Evolutionary conservation across 2,113 vertebrate genomes (phyloP).

Genomic region (Pygoscelis adeliae): DNA sequence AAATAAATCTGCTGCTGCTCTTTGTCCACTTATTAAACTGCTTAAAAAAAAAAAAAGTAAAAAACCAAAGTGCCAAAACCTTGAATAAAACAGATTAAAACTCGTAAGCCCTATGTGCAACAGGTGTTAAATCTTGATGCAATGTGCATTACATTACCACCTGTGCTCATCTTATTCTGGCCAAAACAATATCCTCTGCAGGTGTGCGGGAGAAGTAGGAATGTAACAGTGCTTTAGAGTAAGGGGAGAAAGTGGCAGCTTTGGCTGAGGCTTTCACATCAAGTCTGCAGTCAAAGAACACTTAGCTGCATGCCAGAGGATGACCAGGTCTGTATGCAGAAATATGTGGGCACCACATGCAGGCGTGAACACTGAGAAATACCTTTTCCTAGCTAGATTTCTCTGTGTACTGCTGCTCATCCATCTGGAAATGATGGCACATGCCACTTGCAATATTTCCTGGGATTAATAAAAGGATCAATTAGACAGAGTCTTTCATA

Average conservation of each 20-base stretch:
- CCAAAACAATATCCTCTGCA: conserved; percentile 53
- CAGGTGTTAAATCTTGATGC: neutral
- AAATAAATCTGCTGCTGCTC: neutral
- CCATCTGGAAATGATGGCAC: neutral
- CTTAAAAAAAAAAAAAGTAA: neutral
- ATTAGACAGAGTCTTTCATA: neutral
- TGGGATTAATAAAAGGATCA: conserved; percentile 28
- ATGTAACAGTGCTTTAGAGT: neutral
- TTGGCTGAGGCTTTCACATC: neutral
- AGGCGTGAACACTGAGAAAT: neutral
- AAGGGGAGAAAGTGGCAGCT: neutral
- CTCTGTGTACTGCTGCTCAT: neutral
- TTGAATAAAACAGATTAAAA: conserved; percentile 16
- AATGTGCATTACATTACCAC: conserved; percentile 4
- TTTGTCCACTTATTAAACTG: neutral
- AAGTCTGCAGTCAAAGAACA: neutral
- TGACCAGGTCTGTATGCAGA: neutral
- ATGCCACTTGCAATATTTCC: neutral
- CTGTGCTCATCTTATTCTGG: conserved; percentile 20
- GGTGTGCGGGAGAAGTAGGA: neutral
- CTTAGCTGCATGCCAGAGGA: neutral
- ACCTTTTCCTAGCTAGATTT: neutral
- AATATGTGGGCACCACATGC: neutral
- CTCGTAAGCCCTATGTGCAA: neutral
- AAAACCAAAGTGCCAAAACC: neutral